These are phyloP conservation scores for Rhea americana DNA, from an alignment of 2,113 vertebrate genomes.

Conservation along the genomic window DNA sequence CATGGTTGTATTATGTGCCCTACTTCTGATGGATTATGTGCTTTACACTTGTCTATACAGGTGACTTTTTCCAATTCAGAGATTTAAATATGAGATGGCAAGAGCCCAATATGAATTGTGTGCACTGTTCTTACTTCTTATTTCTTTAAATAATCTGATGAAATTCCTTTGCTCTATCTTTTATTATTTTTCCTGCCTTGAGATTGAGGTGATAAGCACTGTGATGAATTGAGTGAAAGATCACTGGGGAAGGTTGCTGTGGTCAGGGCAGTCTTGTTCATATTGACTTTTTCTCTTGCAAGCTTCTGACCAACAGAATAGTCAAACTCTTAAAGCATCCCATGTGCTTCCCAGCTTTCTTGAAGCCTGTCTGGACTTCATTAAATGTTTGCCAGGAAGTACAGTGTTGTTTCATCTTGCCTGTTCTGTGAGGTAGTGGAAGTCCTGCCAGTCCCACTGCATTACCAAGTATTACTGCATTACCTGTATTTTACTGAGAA, in stretches of 20 bases:
- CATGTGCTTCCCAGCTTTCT: constrained; percentile 43
- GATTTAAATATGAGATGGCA: constrained; percentile 15
- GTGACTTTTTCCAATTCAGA: background rate
- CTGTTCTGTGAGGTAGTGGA: background rate
- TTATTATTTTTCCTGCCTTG: constrained; percentile 20
- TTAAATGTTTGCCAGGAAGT: background rate
- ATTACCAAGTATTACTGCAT: background rate
- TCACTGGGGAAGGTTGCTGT: background rate
- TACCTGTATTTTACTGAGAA: background rate
- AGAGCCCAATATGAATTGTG: constrained; percentile 13
- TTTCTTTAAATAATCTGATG: constrained; percentile 27
- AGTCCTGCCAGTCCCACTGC: background rate
- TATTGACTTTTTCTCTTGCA: constrained; percentile 4
- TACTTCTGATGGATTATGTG: background rate
- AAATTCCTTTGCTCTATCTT: constrained; percentile 24
- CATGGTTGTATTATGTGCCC: background rate
- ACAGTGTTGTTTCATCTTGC: background rate
- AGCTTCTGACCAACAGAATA: constrained; percentile 9
- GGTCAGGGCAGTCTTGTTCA: background rate
- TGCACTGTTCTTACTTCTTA: background rate
- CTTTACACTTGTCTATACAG: background rate
- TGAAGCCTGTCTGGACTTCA: constrained; percentile 37
- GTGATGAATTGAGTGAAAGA: background rate
- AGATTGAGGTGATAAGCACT: background rate
- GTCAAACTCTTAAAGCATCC: background rate